phyloP scores from a whole-genome alignment of 2,888 invertebrate species.

The Fragum whitleyi region DNA sequence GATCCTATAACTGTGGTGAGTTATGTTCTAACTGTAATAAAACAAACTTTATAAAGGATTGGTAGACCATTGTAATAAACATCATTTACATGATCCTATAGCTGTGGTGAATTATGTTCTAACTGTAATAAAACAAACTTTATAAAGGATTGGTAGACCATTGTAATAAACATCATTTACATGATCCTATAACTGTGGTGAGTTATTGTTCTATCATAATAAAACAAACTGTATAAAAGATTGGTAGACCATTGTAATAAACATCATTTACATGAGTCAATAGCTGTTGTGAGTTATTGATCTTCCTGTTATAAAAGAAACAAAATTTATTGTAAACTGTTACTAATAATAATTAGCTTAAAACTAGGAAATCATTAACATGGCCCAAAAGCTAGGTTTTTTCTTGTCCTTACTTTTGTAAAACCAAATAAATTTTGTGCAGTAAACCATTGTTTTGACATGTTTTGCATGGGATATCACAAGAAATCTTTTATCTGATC shows the following conservation, averaged over 20 bases:
- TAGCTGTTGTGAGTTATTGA: constrained; percentile 74
- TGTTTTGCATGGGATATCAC: no score
- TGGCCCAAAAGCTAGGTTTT: no score
- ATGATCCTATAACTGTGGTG: constrained; percentile 74
- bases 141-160: constrained; percentile 76
- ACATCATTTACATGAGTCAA: constrained; percentile 65
- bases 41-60: constrained; percentile 75
- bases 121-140: constrained; percentile 77
- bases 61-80: constrained; percentile 78
- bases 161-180: constrained; percentile 75
- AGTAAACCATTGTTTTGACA: no score
- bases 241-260: constrained; percentile 78
- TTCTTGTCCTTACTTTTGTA: no score
- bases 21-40: constrained; percentile 81
- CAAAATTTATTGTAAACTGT: no score
- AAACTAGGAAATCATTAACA: no score
- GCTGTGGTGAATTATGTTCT: constrained; percentile 78
- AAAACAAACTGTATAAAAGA: constrained; percentile 71
- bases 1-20: constrained; percentile 76
- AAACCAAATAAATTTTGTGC: no score
- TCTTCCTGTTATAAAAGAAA: no score
- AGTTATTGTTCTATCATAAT: constrained; percentile 77
- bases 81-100: constrained; percentile 66
- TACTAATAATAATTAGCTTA: no score
- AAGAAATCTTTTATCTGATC: no score